Evolutionary conservation across 2,113 vertebrate species (phyloP), one percentile per base, ranked within the genome.

Genomic region (Notiomystis cincta): DNA sequence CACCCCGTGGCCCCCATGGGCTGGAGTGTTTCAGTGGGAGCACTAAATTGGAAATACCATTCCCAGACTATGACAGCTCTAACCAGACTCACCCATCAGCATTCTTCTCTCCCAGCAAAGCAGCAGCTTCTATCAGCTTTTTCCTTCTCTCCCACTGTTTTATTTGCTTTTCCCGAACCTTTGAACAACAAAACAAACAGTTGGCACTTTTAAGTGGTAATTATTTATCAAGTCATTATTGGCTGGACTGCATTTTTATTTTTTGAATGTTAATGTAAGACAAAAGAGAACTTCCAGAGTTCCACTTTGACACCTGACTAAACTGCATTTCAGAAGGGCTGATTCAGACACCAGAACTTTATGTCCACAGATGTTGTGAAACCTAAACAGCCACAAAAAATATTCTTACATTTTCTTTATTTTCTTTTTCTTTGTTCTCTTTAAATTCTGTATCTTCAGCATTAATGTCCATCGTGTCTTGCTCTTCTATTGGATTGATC

Each of bases 121-220:
- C 97, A 45, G 98, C 98, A 31, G 99, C 95, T 48, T 98, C 98
- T 20, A 97, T 90, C 28, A 99, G 97, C 94, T 98, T 99, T 98
- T 97, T 99, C 81, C 97, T 98, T 95, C 98, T 99, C 95, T 99
- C 99, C 92, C 99, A 99, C 92, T 98, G 98, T 96, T 98, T 99
- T 54, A 97, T 97, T 86, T 98, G 99, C 92, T 98, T 99, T 96
- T 99, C 98, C 86, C 98, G 97, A 94, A 98, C 98, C 99, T 99
- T 70, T 92, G 62, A 97, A 96, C 60, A 94, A 96, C 30, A 95
- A 82, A 65, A 70, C 33, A 79, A 94, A 91, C 1, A 72, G 51
- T 15, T 80, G 81, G 40, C 38, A 33, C n/a, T 87, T 87, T 93
- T 20, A 81, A 62, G 5, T 56, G 48, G 14, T 56, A 61, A 61